phyloP scores from a whole-genome alignment of 2,113 vertebrate genomes.

The Gobiocypris rarus region DNA sequence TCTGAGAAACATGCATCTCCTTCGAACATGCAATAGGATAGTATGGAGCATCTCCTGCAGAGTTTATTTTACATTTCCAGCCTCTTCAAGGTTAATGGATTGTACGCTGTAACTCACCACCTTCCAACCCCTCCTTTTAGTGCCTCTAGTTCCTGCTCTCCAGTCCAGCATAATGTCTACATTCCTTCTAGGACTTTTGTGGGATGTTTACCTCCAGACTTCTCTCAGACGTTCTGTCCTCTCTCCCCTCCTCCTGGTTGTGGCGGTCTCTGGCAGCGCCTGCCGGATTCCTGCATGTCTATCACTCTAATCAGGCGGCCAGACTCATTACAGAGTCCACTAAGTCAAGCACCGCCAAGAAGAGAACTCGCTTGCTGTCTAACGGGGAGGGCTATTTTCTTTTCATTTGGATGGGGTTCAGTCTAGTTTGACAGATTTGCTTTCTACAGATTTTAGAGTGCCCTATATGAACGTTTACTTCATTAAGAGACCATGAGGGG shows the following conservation, averaged over 20 bases:
- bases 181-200: constrained; percentile 76
- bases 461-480: constrained; percentile 58
- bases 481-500: constrained; percentile 81
- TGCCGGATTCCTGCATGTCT: constrained; percentile 76
- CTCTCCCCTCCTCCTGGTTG: constrained; percentile 52
- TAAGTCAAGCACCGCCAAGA: constrained; percentile 63
- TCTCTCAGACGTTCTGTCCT: constrained; percentile 66
- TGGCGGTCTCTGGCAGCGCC: constrained; percentile 75
- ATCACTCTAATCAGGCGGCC: constrained; percentile 79
- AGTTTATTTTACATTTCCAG: constrained; percentile 23
- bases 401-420: constrained; percentile 60
- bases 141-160: not conserved
- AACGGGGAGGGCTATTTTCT: constrained; percentile 65
- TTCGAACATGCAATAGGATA: not conserved
- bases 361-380: constrained; percentile 56
- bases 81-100: constrained; percentile 35
- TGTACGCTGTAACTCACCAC: constrained; percentile 33
- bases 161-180: constrained; percentile 50
- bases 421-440: constrained; percentile 21
- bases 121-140: constrained; percentile 22
- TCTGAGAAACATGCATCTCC: not conserved
- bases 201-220: constrained; percentile 79
- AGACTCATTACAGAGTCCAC: constrained; percentile 68
- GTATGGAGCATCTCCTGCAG: not conserved
- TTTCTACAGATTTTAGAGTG: constrained; percentile 51